Evolutionary conservation across 92 coral and sea anemone species (phyloP).

Genomic region (Palythoa grandis): DNA sequence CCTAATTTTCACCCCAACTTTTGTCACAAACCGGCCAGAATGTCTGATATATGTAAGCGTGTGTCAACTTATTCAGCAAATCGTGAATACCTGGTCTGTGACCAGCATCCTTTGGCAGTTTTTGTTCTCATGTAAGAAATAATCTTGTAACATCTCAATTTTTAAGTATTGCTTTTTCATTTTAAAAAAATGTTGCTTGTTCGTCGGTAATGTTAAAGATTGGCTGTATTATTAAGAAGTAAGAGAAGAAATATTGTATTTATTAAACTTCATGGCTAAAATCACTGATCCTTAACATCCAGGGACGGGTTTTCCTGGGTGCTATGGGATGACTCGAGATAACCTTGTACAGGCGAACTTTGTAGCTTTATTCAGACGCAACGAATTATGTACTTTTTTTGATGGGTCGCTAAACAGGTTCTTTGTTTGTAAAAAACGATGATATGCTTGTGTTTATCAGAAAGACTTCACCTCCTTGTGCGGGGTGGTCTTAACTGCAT

Average conservation of each 20-base stretch:
- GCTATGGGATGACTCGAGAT: not conserved
- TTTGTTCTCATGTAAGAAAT: not conserved
- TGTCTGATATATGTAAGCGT: not conserved
- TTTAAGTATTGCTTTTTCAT: not conserved
- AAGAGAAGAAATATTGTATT: slow-evolving; percentile 24
- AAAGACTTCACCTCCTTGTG: not conserved
- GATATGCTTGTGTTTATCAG: not conserved
- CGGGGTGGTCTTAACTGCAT: not conserved
- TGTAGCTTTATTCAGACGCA: not conserved
- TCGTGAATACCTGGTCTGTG: not conserved
- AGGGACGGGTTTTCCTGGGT: slow-evolving; percentile 24
- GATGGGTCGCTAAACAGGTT: not conserved
- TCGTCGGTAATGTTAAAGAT: not conserved
- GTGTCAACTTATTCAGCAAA: not conserved
- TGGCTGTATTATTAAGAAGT: not conserved
- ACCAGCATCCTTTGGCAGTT: not conserved
- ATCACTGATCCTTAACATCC: not conserved
- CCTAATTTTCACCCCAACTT: no score
- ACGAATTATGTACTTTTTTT: not conserved
- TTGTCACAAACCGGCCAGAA: not conserved
- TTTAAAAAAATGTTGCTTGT: not conserved
- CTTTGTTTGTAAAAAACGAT: not conserved
- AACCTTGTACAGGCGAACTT: not conserved
- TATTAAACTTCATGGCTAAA: not conserved
- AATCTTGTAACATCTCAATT: not conserved